Percentiles rank a stretch among this genome's conserved stretches.
Evolutionary conservation across 2,113 vertebrate genomes (phyloP).

Genomic region (Thalassoma bifasciatum): DNA sequence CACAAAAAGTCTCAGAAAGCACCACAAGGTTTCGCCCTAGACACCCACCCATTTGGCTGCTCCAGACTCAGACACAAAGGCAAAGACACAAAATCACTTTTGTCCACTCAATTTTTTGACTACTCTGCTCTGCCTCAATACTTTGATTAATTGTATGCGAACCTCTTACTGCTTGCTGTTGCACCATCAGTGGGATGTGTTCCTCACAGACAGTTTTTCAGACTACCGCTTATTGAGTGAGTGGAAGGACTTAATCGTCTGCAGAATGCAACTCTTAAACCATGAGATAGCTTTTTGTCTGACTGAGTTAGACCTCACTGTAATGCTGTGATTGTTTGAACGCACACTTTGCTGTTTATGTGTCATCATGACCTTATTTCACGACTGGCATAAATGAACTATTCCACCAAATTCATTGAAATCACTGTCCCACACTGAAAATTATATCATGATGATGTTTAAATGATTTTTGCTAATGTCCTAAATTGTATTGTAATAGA

Average conservation of each 20-base stretch:
- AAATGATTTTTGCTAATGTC: too few relatives aligned
- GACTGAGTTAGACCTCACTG: not conserved
- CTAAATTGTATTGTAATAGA: too few relatives aligned
- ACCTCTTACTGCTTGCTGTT: not conserved
- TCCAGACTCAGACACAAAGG: slow-evolving; percentile 40
- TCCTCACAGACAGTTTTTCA: slow-evolving; percentile 4
- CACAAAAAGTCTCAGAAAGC: slow-evolving; percentile 10
- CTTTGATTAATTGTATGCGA: slow-evolving; percentile 15
- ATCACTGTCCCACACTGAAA: too few relatives aligned
- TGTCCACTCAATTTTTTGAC: not conserved
- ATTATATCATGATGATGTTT: too few relatives aligned
- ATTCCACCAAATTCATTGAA: too few relatives aligned
- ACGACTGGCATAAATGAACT: not conserved
- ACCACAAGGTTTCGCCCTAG: slow-evolving; percentile 25
- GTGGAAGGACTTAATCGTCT: not conserved
- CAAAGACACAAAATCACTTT: slow-evolving; percentile 47
- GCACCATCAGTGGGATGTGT: not conserved
- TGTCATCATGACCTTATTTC: not conserved
- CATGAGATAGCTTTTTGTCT: slow-evolving; percentile 14
- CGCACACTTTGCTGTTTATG: not conserved
- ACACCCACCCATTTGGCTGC: slow-evolving; percentile 35
- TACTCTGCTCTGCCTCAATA: slow-evolving; percentile 1
- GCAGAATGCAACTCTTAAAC: not conserved
- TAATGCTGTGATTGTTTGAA: not conserved
- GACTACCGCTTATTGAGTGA: slow-evolving; percentile 9